Evolutionary conservation across 2,797 vertebrate species (phyloP).

Genomic region (Spheniscus humboldti): DNA sequence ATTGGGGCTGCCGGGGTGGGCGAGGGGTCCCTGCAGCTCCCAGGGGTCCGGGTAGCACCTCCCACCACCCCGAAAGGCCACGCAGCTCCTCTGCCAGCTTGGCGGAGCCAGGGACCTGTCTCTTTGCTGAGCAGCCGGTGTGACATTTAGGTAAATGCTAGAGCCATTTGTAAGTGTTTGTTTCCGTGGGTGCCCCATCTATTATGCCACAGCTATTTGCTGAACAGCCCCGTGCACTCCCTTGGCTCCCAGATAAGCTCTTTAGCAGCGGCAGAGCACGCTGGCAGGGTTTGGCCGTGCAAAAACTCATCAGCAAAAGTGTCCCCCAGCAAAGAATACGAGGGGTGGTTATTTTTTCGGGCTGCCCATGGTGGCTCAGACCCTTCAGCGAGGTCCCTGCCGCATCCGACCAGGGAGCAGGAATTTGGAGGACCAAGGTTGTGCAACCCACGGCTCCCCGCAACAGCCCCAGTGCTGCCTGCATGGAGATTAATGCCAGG

Average conservation of each 20-base stretch:
- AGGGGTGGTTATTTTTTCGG: neutral
- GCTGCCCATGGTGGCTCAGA: neutral
- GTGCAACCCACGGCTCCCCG: neutral
- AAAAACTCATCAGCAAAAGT: neutral
- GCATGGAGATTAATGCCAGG: neutral
- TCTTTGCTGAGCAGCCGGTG: slow-evolving; percentile 64
- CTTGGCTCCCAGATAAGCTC: slow-evolving; percentile 50
- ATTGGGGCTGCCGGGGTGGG: accelerated
- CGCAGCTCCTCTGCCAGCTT: slow-evolving; percentile 27
- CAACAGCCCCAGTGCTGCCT: neutral
- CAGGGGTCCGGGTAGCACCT: too few relatives aligned
- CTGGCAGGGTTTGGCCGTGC: accelerated
- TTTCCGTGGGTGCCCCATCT: slow-evolving; percentile 68
- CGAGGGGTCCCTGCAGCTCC: neutral
- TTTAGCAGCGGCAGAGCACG: neutral
- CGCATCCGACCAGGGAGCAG: accelerated
- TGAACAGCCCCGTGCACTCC: slow-evolving; percentile 54
- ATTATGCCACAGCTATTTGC: slow-evolving; percentile 66
- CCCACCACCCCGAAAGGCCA: neutral
- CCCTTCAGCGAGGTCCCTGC: neutral
- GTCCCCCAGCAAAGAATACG: neutral
- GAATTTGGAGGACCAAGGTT: neutral
- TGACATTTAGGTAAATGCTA: slow-evolving; percentile 78
- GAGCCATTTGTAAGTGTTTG: slow-evolving; percentile 76
- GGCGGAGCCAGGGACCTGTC: slow-evolving; percentile 42